These are phyloP conservation scores for Actinopyga echinites DNA, from an alignment of 53 echinoderm and acorn worm species.

Conservation along the genomic window DNA sequence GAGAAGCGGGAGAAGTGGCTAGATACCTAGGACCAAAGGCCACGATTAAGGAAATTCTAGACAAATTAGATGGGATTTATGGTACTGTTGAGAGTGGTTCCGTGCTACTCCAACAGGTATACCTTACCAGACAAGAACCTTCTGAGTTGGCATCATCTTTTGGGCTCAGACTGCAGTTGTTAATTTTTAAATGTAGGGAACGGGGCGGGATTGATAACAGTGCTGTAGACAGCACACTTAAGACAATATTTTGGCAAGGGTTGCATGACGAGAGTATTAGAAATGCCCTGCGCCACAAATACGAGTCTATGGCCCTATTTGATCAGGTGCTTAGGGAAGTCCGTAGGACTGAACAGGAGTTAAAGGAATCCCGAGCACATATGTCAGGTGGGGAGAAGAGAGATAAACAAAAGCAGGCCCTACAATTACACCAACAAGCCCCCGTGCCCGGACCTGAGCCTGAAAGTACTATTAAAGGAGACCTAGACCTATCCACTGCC, in stretches of 20 bases:
- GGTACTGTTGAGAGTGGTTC: neutral
- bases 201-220: neutral
- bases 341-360: neutral
- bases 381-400: neutral
- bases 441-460: neutral
- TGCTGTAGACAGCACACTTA: neutral
- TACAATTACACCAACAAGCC: neutral
- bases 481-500: neutral
- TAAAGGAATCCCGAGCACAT: neutral
- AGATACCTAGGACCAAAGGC: no score
- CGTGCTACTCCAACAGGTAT: neutral
- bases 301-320: neutral
- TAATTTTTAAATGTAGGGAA: neutral
- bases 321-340: neutral
- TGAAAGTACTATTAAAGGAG: no score
- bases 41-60: no score
- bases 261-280: neutral
- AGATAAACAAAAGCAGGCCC: neutral
- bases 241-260: neutral
- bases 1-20: slow-evolving; percentile 15
- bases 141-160: neutral
- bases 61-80: neutral
- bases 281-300: neutral
- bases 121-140: neutral
- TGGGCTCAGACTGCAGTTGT: neutral